Evolutionary conservation across 1,140 invertebrate genomes (phyloP).

Genomic region (Scaptodrosophila lebanonensis): DNA sequence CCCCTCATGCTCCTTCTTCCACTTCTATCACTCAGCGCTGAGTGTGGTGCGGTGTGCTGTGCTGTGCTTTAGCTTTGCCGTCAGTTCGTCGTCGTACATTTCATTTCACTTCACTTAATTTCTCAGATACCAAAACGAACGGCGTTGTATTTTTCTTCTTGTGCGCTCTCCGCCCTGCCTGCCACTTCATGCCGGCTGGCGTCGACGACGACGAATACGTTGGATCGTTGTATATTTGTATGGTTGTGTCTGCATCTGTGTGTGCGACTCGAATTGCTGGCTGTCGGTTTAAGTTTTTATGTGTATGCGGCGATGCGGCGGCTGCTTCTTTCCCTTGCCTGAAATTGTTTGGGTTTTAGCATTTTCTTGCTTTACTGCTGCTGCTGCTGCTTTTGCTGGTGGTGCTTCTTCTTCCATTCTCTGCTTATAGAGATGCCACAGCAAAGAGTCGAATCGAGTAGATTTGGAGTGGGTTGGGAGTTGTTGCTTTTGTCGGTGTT

Average conservation of each 20-base stretch:
- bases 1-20: not conserved
- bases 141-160: constrained; percentile 60
- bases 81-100: constrained; percentile 68
- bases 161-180: constrained; percentile 6
- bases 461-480: constrained; percentile 27
- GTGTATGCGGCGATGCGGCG: constrained; percentile 34
- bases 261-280: constrained; percentile 62
- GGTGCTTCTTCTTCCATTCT: too few species aligned
- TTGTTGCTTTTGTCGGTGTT: constrained; percentile 31
- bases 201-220: constrained; percentile 31
- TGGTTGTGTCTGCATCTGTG: too few species aligned
- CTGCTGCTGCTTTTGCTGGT: too few species aligned
- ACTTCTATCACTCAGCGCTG: constrained; percentile 5
- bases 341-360: constrained; percentile 31
- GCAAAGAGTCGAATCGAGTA: constrained; percentile 48
- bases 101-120: constrained; percentile 75
- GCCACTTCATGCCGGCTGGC: constrained; percentile 1
- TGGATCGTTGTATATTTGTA: constrained; percentile 34
- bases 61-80: constrained; percentile 42
- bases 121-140: constrained; percentile 73
- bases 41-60: not conserved
- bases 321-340: constrained; percentile 9
- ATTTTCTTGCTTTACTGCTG: constrained; percentile 52
- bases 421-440: constrained; percentile 47
- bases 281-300: constrained; percentile 70